A percentile compares a stretch with the other conserved stretches of the same genome.
phyloP scores from a whole-genome alignment of 2,888 invertebrate genomes.

The Nomada ferruginata region DNA sequence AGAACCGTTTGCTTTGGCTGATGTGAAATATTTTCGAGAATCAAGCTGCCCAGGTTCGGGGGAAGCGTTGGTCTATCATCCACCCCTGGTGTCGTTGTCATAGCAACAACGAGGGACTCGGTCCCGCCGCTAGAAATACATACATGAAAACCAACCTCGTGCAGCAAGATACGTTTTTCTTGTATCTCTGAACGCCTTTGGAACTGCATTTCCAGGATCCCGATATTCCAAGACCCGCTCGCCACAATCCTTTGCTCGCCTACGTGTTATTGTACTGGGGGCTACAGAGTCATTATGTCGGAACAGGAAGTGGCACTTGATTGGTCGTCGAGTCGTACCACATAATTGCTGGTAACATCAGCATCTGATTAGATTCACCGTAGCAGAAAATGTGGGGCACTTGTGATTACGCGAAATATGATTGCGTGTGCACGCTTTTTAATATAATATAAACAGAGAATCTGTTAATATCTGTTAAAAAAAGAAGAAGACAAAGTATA shows the following conservation, averaged over 20 bases:
- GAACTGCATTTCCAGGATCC: constrained; percentile 50
- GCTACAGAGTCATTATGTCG: constrained; percentile 51
- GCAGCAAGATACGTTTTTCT: constrained; percentile 37
- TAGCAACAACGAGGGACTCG: constrained; percentile 58
- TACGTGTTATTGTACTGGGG: constrained; percentile 40
- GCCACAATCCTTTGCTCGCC: constrained; percentile 25
- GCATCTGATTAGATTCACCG: constrained; percentile 8
- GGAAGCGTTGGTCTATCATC: constrained; percentile 42
- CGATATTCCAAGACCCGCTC: constrained; percentile 44
- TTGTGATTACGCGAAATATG: neutral
- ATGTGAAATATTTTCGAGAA: constrained; percentile 58
- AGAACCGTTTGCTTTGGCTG: constrained; percentile 25
- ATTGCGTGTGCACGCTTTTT: neutral
- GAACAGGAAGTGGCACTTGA: constrained; percentile 45
- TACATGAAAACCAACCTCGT: constrained; percentile 46
- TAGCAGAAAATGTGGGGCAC: neutral
- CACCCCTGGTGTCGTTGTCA: constrained; percentile 51
- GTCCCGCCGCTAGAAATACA: constrained; percentile 34
- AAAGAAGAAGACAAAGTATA: too few species aligned
- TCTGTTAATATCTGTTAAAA: too few species aligned
- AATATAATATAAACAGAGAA: neutral
- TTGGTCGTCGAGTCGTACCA: constrained; percentile 16
- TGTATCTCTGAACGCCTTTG: constrained; percentile 18
- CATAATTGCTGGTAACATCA: constrained; percentile 46
- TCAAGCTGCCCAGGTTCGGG: constrained; percentile 16